phyloP scores from a whole-genome alignment of 2,888 invertebrate species.

The Pseudococcus longispinus region DNA sequence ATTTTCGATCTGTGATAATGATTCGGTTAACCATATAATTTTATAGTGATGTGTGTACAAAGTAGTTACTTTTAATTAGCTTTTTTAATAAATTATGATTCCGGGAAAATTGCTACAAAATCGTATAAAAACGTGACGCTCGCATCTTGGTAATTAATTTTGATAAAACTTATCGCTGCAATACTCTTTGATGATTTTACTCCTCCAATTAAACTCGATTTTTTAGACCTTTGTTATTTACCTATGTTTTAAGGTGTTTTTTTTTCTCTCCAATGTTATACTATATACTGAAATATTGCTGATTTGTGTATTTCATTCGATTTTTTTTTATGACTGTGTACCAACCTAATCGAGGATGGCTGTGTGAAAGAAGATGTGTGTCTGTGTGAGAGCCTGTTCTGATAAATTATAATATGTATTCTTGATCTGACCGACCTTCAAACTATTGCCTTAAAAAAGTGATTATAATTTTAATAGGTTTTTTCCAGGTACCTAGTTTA shows the following conservation, averaged over 20 bases:
- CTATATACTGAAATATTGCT: too few relatives aligned
- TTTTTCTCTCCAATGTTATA: too few relatives aligned
- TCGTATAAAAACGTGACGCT: background rate
- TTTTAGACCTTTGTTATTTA: background rate
- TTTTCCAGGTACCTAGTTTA: background rate
- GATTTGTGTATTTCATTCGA: background rate
- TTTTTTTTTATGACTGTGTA: too few relatives aligned
- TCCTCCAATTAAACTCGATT: background rate
- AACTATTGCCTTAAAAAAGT: background rate
- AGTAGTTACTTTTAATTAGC: slow-evolving; percentile 4
- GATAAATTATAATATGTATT: background rate
- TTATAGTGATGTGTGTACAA: slow-evolving; percentile 4
- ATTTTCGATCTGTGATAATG: slow-evolving; percentile 16
- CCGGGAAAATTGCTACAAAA: background rate
- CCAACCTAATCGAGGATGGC: background rate
- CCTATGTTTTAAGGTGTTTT: background rate
- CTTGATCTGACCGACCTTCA: background rate
- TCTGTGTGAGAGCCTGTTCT: background rate
- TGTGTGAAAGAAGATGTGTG: background rate
- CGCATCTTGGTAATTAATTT: background rate
- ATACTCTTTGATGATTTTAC: background rate
- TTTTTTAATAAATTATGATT: background rate
- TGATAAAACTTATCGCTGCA: background rate
- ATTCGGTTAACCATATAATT: background rate
- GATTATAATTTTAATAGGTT: slow-evolving; percentile 2